phyloP scores from a whole-genome alignment of 2,113 vertebrate species.

The Cyanoramphus novaezelandiae region DNA sequence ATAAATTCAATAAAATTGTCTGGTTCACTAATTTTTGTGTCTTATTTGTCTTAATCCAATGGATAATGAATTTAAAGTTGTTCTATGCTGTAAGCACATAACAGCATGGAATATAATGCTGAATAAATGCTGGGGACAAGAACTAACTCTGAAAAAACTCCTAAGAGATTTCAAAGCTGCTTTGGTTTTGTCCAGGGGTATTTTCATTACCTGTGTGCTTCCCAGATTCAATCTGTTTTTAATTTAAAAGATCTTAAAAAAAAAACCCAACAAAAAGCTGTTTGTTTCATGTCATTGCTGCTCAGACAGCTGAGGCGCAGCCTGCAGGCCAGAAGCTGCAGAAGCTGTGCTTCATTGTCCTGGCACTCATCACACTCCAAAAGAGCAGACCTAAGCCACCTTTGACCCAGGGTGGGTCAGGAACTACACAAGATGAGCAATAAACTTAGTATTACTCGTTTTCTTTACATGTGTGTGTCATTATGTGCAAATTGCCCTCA shows the following conservation, averaged over 20 bases:
- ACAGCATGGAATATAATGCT: background rate
- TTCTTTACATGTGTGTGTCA: background rate
- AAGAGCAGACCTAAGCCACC: background rate
- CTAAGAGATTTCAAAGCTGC: background rate
- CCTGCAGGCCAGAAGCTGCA: background rate
- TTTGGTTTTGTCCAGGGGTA: background rate
- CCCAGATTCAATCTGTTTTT: background rate
- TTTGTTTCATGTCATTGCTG: background rate
- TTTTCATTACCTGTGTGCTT: background rate
- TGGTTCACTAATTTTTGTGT: background rate
- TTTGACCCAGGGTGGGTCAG: background rate
- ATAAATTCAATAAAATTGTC: background rate
- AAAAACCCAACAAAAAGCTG: background rate
- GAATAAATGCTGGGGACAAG: background rate
- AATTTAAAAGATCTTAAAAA: background rate
- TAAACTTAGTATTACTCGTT: background rate
- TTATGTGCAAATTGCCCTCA: background rate
- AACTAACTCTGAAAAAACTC: background rate
- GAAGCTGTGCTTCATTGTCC: background rate
- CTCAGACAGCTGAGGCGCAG: background rate
- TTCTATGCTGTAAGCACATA: background rate
- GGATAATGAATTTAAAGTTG: conserved; percentile 16
- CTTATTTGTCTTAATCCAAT: conserved; percentile 34
- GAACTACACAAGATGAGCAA: background rate
- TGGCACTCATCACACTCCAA: fast-evolving